Percentiles rank a stretch among this genome's conserved stretches.
phyloP scores from a whole-genome alignment of 2,888 invertebrate genomes.

The Esperia sulphurella region DNA sequence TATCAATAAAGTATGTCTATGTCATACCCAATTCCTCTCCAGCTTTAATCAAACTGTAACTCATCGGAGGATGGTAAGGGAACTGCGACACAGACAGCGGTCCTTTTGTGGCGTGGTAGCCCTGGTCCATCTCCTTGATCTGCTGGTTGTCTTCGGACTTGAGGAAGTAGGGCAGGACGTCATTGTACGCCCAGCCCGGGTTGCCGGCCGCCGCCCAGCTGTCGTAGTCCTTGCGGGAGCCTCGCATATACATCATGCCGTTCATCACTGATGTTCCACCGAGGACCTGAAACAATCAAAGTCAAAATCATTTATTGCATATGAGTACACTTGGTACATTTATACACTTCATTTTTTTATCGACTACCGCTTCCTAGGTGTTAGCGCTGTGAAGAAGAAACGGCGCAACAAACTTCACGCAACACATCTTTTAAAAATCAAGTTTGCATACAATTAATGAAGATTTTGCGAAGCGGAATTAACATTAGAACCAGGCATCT shows the following conservation, averaged over 20 bases:
- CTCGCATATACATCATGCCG: constrained; percentile 97
- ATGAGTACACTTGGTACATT: too few relatives aligned
- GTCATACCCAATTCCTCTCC: constrained; percentile 85
- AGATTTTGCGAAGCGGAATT: too few relatives aligned
- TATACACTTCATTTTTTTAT: too few relatives aligned
- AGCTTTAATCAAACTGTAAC: constrained; percentile 87
- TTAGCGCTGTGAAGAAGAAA: too few relatives aligned
- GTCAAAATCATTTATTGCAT: too few relatives aligned
- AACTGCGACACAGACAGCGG: constrained; percentile 88
- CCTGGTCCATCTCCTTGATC: constrained; percentile 84
- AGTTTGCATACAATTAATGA: too few relatives aligned
- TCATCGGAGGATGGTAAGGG: constrained; percentile 91
- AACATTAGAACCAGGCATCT: too few relatives aligned
- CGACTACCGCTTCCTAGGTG: too few relatives aligned
- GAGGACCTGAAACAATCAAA: constrained; percentile 83
- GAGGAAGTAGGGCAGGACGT: constrained; percentile 93
- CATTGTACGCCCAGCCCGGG: constrained; percentile 93
- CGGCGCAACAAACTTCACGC: too few relatives aligned
- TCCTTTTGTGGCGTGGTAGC: constrained; percentile 88
- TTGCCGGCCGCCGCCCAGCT: constrained; percentile 92
- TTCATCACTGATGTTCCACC: constrained; percentile 97
- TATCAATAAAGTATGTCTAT: too few relatives aligned
- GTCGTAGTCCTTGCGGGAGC: constrained; percentile 92
- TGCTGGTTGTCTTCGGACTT: constrained; percentile 90
- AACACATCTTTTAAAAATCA: too few relatives aligned